Percentiles rank a stretch among this genome's conserved stretches.
These are phyloP conservation scores for Triops cancriformis DNA, from an alignment of 1,140 invertebrate genomes.

Conservation along the genomic window DNA sequence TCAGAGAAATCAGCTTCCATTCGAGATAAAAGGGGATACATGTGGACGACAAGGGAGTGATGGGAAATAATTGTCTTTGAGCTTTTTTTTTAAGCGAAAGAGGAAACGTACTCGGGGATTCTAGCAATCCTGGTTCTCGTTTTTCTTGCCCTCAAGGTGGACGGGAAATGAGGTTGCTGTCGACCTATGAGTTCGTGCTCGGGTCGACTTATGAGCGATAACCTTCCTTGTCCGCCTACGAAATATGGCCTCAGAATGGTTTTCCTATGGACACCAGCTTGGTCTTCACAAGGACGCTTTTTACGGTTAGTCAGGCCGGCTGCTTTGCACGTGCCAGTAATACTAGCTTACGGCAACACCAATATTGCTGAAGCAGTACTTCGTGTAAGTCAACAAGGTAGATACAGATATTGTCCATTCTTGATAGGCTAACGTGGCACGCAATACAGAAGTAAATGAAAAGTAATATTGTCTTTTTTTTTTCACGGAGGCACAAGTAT, in stretches of 20 bases:
- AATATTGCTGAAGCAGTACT: no score
- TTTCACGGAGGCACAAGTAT: background rate
- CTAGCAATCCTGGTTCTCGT: background rate
- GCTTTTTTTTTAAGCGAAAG: no score
- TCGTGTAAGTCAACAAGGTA: background rate
- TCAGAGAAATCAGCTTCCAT: no score
- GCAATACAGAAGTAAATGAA: background rate
- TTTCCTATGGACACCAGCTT: background rate
- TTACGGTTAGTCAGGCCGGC: background rate
- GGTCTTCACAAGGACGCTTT: background rate
- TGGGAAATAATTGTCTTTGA: no score
- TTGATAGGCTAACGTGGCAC: background rate
- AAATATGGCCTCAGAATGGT: background rate
- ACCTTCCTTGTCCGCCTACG: background rate
- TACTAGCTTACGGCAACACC: background rate
- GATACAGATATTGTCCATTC: background rate
- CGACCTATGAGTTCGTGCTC: background rate
- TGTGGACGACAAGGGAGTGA: no score
- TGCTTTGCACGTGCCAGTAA: background rate
- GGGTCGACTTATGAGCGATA: background rate
- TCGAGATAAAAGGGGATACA: no score
- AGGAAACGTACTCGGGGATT: no score
- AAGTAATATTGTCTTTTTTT: background rate
- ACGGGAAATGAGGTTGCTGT: constrained; percentile 9
- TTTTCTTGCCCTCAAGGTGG: background rate